These are phyloP conservation scores for Pristionchus exspectatus DNA, from an alignment of 2,888 invertebrate species.

Conservation along the genomic window DNA sequence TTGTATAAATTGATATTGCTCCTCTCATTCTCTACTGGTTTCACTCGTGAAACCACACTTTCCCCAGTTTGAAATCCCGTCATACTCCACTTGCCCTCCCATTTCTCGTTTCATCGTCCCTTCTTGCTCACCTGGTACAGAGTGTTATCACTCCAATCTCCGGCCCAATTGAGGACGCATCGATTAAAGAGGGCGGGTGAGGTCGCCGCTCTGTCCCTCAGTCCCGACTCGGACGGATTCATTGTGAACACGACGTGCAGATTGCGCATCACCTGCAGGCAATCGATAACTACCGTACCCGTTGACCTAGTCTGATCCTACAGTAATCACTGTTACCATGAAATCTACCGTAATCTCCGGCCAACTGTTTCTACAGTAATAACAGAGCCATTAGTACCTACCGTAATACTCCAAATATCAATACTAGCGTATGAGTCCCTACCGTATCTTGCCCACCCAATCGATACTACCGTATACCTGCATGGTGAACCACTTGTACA, in stretches of 20 bases:
- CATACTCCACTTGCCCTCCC: too few species aligned
- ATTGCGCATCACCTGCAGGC: slow-evolving; percentile 94
- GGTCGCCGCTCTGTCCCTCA: slow-evolving; percentile 98
- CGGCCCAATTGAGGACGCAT: slow-evolving; percentile 99
- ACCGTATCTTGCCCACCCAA: background rate
- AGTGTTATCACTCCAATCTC: slow-evolving; percentile 98
- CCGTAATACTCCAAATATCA: background rate
- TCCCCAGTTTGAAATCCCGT: too few species aligned
- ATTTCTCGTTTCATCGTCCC: too few species aligned
- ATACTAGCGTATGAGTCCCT: background rate
- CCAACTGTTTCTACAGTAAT: too few species aligned
- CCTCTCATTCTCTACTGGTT: too few species aligned
- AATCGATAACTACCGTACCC: background rate
- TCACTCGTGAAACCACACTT: too few species aligned
- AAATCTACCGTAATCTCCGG: too few species aligned
- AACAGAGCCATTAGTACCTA: background rate
- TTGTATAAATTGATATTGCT: too few species aligned
- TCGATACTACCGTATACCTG: slow-evolving; percentile 63
- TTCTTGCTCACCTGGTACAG: slow-evolving; percentile 72
- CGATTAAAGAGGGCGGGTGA: slow-evolving; percentile 99
- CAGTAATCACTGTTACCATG: background rate
- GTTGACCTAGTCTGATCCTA: too few species aligned
- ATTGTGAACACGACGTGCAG: slow-evolving; percentile 99
- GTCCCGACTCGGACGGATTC: slow-evolving; percentile 98
- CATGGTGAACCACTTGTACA: slow-evolving; percentile 99